phyloP scores from a whole-genome alignment of 2,113 vertebrate genomes.

The Capreolus pygargus region DNA sequence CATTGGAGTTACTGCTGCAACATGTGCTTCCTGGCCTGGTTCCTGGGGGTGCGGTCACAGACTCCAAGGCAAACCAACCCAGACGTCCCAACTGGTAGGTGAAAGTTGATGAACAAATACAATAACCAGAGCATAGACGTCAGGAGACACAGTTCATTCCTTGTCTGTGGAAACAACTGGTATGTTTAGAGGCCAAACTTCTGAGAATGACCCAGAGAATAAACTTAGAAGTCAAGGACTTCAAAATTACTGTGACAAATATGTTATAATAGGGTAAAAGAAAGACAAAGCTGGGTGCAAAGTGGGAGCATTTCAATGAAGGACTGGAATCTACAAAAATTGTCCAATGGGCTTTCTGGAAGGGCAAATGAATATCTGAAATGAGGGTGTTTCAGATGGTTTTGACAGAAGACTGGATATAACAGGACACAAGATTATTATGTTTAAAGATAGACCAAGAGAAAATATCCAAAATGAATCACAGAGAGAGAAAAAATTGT shows the following conservation, averaged over 20 bases:
- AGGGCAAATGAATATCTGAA: neutral
- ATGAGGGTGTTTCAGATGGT: neutral
- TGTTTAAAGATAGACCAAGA: neutral
- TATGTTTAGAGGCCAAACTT: neutral
- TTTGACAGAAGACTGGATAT: accelerated
- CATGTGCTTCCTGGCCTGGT: accelerated
- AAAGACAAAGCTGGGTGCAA: neutral
- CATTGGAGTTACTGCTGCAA: accelerated
- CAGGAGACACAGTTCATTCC: accelerated
- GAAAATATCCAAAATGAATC: neutral
- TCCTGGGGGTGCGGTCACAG: neutral
- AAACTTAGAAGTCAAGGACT: neutral
- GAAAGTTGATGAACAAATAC: neutral
- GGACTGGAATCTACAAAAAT: neutral
- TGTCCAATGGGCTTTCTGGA: neutral
- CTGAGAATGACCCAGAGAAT: neutral
- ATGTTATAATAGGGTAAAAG: neutral
- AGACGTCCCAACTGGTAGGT: accelerated
- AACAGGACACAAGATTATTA: neutral
- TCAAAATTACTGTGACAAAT: neutral
- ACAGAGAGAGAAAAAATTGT: neutral
- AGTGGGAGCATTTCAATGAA: neutral
- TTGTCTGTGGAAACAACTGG: neutral
- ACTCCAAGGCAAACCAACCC: neutral
- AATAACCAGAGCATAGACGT: accelerated